These are phyloP conservation scores for Catharus minimus DNA, from an alignment of 2,113 vertebrate species.

Conservation along the genomic window DNA sequence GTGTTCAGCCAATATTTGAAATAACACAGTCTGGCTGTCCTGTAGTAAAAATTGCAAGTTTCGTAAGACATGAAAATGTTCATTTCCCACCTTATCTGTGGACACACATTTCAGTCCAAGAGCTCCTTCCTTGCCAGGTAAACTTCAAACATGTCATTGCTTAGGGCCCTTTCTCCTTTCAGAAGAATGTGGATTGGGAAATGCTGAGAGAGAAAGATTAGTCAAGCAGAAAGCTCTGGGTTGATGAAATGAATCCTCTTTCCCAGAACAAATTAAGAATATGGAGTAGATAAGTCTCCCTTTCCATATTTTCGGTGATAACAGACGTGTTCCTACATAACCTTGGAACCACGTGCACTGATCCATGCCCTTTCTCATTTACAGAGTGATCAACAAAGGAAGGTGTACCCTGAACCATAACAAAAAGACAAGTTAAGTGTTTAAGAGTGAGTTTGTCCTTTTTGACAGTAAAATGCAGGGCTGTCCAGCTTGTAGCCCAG, in stretches of 20 bases:
- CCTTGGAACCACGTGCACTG: not conserved
- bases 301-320: not conserved
- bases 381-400: not conserved
- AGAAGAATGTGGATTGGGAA: conserved; percentile 56
- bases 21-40: conserved; percentile 2
- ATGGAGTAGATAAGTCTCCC: not conserved
- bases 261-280: conserved; percentile 15
- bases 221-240: conserved; percentile 33
- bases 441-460: not conserved
- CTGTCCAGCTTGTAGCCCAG: not conserved
- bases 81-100: conserved; percentile 56
- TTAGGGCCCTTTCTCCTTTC: conserved; percentile 28
- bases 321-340: not conserved
- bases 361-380: not conserved
- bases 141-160: conserved; percentile 37
- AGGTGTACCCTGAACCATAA: not conserved
- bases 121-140: conserved; percentile 56
- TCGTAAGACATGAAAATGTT: conserved; percentile 18
- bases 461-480: not conserved
- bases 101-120: conserved; percentile 18
- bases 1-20: conserved; percentile 52
- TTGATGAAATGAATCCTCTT: conserved; percentile 28
- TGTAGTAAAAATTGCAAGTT: conserved; percentile 35
- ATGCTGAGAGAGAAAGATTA: not conserved
- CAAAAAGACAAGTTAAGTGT: not conserved